These are phyloP conservation scores for Albula goreensis DNA, from an alignment of 2,113 vertebrate species.

Conservation along the genomic window DNA sequence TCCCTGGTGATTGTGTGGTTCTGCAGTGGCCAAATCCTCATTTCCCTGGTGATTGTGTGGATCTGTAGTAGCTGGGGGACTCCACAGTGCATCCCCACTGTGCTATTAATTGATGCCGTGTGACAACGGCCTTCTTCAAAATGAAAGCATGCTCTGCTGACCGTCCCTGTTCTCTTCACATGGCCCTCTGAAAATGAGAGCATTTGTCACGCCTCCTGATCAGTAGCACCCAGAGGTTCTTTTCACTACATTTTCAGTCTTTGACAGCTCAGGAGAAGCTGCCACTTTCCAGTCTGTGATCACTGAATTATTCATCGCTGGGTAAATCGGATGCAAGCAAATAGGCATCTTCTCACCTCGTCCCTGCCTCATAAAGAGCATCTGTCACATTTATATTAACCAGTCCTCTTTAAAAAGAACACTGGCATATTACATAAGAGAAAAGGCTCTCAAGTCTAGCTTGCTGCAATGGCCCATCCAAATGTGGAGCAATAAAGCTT, in stretches of 20 bases:
- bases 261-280: slow-evolving; percentile 60
- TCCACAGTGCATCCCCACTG: neutral
- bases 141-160: slow-evolving; percentile 8
- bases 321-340: slow-evolving; percentile 49
- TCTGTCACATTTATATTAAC: slow-evolving; percentile 29
- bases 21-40: neutral
- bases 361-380: slow-evolving; percentile 14
- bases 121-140: slow-evolving; percentile 9
- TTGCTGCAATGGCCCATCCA: no score
- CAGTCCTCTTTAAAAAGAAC: slow-evolving; percentile 10
- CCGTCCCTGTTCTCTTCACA: neutral
- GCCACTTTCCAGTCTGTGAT: slow-evolving; percentile 54
- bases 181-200: slow-evolving; percentile 6
- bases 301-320: slow-evolving; percentile 67
- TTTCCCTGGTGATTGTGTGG: neutral
- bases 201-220: slow-evolving; percentile 55
- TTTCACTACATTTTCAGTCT: slow-evolving; percentile 49
- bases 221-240: slow-evolving; percentile 46
- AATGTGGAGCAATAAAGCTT: no score
- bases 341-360: slow-evolving; percentile 63
- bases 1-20: neutral
- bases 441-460: neutral
- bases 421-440: neutral
- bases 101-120: neutral
- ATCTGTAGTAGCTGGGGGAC: neutral